Conservation (phyloP, 2,888 invertebrate genomes). For the Pollenia amentaria region DNA sequence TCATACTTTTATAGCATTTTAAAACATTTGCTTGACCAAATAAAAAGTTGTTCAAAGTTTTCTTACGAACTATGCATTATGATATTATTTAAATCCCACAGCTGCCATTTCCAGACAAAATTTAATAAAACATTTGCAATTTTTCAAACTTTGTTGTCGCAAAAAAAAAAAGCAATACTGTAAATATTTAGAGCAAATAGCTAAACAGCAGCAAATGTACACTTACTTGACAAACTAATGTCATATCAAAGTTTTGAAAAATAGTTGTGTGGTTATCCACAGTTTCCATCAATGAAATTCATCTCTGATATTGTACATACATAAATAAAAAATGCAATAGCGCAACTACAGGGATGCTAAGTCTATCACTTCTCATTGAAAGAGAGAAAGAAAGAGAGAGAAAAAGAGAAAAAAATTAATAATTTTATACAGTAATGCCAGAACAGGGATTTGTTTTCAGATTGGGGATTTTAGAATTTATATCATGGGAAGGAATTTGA, state of each 20-base stretch:
- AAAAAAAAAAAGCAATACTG: neutral
- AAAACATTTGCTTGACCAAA: conserved; percentile 10
- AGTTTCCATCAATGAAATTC: conserved; percentile 62
- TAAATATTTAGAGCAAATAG: conserved; percentile 45
- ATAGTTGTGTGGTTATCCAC: conserved; percentile 60
- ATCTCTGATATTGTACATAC: conserved; percentile 50
- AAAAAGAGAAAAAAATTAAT: neutral
- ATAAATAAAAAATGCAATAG: conserved; percentile 9
- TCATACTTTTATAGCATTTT: too few relatives aligned
- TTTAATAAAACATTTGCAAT: conserved; percentile 51
- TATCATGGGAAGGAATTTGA: too few relatives aligned
- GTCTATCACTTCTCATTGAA: conserved; percentile 1
- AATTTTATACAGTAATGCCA: neutral
- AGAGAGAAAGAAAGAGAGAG: neutral
- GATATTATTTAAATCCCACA: conserved; percentile 10
- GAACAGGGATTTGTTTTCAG: too few relatives aligned
- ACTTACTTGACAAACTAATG: conserved; percentile 50
- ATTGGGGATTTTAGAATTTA: too few relatives aligned
- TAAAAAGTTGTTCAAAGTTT: conserved; percentile 4
- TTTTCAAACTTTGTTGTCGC: conserved; percentile 33
- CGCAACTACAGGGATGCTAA: neutral
- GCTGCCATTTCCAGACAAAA: conserved; percentile 44
- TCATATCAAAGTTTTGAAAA: conserved; percentile 58
- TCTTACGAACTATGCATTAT: conserved; percentile 2
- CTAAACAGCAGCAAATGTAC: conserved; percentile 25